A percentile compares a stretch with the other conserved stretches of the same genome.
These are phyloP conservation scores for Emydura subglobosa DNA, from an alignment of 2,113 vertebrate genomes.

Conservation along the genomic window DNA sequence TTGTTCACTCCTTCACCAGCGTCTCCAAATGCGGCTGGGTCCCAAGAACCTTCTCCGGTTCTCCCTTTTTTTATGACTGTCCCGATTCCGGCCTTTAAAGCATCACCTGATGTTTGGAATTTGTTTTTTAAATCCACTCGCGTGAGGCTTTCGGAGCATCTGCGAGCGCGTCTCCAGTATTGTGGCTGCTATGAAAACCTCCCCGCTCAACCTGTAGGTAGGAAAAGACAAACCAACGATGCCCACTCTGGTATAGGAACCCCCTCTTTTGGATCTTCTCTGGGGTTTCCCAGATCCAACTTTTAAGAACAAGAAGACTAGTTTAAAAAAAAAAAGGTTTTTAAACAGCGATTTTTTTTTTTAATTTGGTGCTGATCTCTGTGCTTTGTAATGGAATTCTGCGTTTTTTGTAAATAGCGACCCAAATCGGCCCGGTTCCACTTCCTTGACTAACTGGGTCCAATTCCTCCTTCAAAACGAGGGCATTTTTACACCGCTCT, in stretches of 20 bases:
- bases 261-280: neutral
- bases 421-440: neutral
- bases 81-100: conserved; percentile 30
- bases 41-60: neutral
- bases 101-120: rapidly evolving
- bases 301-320: neutral
- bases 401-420: rapidly evolving
- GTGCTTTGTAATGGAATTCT: neutral
- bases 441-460: neutral
- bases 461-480: neutral
- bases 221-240: neutral
- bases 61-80: neutral
- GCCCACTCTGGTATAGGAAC: neutral
- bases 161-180: neutral
- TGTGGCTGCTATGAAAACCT: conserved; percentile 6
- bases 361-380: neutral
- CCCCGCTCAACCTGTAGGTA: rapidly evolving
- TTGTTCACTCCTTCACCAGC: conserved; percentile 53
- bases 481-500: neutral
- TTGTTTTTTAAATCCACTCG: neutral
- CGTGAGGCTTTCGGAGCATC: rapidly evolving
- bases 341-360: neutral
- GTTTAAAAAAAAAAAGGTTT: neutral
- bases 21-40: neutral
- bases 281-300: neutral